A percentile compares a stretch with the other conserved stretches of the same genome.
Evolutionary conservation across 2,888 invertebrate species (phyloP).

Genomic region (Drosophila pseudotalamancana): DNA sequence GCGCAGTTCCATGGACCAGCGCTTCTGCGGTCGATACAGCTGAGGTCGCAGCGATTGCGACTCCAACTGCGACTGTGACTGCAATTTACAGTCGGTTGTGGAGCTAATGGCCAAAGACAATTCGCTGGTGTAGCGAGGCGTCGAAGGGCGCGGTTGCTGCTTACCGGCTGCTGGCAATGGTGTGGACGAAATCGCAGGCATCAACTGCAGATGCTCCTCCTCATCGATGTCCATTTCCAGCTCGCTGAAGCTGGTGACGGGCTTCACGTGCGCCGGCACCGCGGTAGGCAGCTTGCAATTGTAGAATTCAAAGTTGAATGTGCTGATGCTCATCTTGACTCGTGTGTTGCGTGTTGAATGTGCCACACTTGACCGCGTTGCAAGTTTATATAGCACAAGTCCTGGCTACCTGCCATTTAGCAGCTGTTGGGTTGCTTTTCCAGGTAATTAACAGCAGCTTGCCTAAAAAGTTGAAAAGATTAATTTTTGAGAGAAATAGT

Average conservation of each 20-base stretch:
- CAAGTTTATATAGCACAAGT: slow-evolving; percentile 18
- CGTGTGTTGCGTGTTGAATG: slow-evolving; percentile 33
- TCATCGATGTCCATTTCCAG: slow-evolving; percentile 74
- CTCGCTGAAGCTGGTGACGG: slow-evolving; percentile 50
- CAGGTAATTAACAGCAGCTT: slow-evolving; percentile 36
- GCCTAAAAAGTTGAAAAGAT: slow-evolving; percentile 28
- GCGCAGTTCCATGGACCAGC: slow-evolving; percentile 70
- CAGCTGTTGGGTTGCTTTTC: neutral
- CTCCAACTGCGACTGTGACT: slow-evolving; percentile 6
- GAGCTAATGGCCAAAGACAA: slow-evolving; percentile 33
- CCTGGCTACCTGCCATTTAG: slow-evolving; percentile 19
- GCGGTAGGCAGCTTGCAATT: slow-evolving; percentile 57
- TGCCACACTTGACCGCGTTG: neutral
- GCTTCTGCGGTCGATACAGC: slow-evolving; percentile 61
- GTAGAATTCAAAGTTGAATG: slow-evolving; percentile 72
- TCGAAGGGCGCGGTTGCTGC: slow-evolving; percentile 16
- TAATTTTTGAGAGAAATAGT: slow-evolving; percentile 21
- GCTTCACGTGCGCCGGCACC: slow-evolving; percentile 33
- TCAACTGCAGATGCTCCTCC: slow-evolving; percentile 25
- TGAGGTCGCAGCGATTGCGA: slow-evolving; percentile 54
- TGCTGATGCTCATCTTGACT: slow-evolving; percentile 65
- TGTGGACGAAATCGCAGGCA: slow-evolving; percentile 55
- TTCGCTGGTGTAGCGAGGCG: slow-evolving; percentile 45
- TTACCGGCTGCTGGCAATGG: slow-evolving; percentile 41
- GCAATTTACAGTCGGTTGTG: slow-evolving; percentile 18